phyloP scores from a whole-genome alignment of 2,888 invertebrate species.

The Cerceris rybyensis region DNA sequence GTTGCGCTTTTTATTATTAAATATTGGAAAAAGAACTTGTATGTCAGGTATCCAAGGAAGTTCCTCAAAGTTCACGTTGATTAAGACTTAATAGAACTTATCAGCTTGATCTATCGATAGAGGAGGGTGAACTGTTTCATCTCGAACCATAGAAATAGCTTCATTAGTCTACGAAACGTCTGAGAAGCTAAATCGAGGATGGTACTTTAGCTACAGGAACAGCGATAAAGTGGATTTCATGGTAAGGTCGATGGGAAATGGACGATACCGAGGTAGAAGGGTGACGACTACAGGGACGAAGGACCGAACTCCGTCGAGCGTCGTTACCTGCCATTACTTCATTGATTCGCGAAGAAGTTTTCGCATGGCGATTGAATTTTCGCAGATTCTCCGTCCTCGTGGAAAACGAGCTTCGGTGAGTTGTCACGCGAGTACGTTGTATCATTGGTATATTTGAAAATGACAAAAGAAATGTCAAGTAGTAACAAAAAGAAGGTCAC shows the following conservation, averaged over 20 bases:
- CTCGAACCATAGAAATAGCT: conserved; percentile 39
- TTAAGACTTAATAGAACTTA: no score
- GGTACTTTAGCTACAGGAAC: conserved; percentile 47
- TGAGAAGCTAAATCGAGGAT: conserved; percentile 38
- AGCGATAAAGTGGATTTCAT: conserved; percentile 59
- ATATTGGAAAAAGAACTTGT: no score
- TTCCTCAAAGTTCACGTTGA: no score
- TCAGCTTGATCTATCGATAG: neutral
- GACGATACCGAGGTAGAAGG: conserved; percentile 37
- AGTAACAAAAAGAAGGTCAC: no score
- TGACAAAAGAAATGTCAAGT: no score
- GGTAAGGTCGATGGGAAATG: conserved; percentile 55
- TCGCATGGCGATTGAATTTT: conserved; percentile 51
- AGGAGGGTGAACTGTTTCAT: neutral
- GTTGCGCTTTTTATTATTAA: no score
- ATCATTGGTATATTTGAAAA: no score
- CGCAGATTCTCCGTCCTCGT: conserved; percentile 16
- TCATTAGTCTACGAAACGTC: conserved; percentile 38
- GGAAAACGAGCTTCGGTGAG: no score
- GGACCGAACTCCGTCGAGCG: conserved; percentile 55
- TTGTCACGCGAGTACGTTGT: no score
- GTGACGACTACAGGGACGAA: conserved; percentile 41
- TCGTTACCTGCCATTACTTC: conserved; percentile 60
- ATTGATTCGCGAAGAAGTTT: conserved; percentile 60
- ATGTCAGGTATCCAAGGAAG: no score